A percentile compares a stretch with the other conserved stretches of the same genome.
phyloP scores from a whole-genome alignment of 2,888 invertebrate species.

The Fragum whitleyi region DNA sequence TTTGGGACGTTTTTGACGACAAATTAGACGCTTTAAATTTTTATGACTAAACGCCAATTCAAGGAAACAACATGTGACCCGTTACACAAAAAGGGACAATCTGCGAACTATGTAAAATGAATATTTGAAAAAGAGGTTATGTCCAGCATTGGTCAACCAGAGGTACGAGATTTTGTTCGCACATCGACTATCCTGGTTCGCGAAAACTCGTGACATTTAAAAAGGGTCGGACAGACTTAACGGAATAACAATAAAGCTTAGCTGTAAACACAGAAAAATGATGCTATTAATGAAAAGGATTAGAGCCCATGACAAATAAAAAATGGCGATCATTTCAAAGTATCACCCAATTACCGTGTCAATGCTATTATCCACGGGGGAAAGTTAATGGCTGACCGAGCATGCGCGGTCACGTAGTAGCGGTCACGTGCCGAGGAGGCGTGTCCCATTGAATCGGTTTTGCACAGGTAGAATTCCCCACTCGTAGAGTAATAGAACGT shows the following conservation, averaged over 20 bases:
- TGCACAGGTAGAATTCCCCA: conserved; percentile 57
- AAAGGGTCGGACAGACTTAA: too few relatives aligned
- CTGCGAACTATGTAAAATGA: too few relatives aligned
- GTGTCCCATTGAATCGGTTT: conserved; percentile 55
- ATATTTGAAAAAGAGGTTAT: too few relatives aligned
- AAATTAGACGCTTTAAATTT: too few relatives aligned
- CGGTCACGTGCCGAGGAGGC: conserved; percentile 59
- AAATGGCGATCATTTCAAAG: conserved; percentile 48
- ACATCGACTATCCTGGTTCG: too few relatives aligned
- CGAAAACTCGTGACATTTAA: too few relatives aligned
- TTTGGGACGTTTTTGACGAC: too few relatives aligned
- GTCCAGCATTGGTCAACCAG: too few relatives aligned
- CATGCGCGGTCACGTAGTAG: conserved; percentile 66
- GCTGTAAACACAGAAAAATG: not conserved
- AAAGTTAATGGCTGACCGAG: conserved; percentile 65
- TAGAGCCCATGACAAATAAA: conserved; percentile 15
- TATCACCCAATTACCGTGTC: conserved; percentile 56
- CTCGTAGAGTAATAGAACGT: conserved; percentile 61
- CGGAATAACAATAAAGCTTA: not conserved
- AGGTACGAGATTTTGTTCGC: too few relatives aligned
- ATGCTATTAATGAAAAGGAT: conserved; percentile 1
- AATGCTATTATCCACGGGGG: conserved; percentile 46
- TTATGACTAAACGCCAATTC: too few relatives aligned
- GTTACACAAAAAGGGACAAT: too few relatives aligned
- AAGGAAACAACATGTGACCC: too few relatives aligned